Base-by-base conservation (phyloP, 2,888 invertebrate species). In the Leptopilina myrica region DNA sequence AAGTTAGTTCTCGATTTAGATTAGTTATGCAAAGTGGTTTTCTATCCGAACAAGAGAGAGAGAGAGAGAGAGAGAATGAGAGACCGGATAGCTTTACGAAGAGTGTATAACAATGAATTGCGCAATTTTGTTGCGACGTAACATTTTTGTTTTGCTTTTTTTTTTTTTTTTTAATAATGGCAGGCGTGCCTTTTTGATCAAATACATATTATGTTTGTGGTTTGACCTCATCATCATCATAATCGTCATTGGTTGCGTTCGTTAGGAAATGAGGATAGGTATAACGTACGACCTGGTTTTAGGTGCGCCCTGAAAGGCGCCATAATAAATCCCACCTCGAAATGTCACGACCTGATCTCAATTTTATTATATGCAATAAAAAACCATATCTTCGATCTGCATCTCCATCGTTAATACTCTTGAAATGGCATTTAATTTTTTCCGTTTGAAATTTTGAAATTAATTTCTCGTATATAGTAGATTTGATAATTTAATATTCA, bases 271-370 rank as follows among this genome's bases (percentile, higher is more conserved):
- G 53, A 69, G 69, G 53, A 53, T 49, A 69, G 69, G 69, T 53
- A 53, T 53, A 53, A 53, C 69, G 53, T 69, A 53, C 69, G 53
- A 53, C 53, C 69, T 53, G 26, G 69, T 53, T 69, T 49, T 33
- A 69, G 69, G 69, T 53, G 69, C 53, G 69, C 69, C 69, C 69
- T 49, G 69, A 53, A 49, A 69, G 33, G 69, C 67, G 67, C 67
- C 67, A 46, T 20, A 49, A 49, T 49, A 67, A 67, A 49, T 67
- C 46, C 67, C 20, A 67, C 67, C 43, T 43, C 67, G 20, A 67
- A 67, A 67, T 67, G 67, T 67, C 67, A 67, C 49, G 26, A 20
- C 67, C 49, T 67, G 15, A 7, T 67, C 67, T 5, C 67, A 49
- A 67, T 49, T 62, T 62, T 62, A 67, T 49, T 67, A 20, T 15